Conservation (phyloP, 1,140 invertebrate species). For the Lordiphosa collinella region DNA sequence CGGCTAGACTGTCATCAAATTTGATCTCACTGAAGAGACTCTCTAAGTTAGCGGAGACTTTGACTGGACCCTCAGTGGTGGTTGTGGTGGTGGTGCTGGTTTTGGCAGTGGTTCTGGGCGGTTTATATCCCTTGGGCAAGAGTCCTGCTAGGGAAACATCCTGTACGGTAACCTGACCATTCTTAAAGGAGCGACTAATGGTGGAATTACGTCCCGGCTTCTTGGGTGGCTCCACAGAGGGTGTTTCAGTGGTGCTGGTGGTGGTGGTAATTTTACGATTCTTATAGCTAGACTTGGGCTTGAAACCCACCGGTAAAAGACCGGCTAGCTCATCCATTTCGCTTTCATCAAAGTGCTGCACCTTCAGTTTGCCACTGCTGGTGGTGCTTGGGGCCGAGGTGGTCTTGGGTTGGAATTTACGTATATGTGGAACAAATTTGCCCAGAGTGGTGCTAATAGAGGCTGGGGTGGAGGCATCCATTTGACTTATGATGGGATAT, state of each 20-base stretch:
- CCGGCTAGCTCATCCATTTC: conserved; percentile 83
- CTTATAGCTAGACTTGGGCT: conserved; percentile 80
- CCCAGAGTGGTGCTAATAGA: conserved; percentile 44
- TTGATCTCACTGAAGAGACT: conserved; percentile 63
- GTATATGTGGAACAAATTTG: conserved; percentile 65
- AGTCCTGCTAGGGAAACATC: conserved; percentile 81
- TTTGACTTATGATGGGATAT: conserved; percentile 79
- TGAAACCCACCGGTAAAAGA: conserved; percentile 84
- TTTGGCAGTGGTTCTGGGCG: conserved; percentile 80
- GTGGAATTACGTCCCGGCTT: conserved; percentile 72
- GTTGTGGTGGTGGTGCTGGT: conserved; percentile 74
- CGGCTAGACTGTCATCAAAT: conserved; percentile 66
- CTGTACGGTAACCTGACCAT: conserved; percentile 49
- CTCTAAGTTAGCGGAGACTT: conserved; percentile 37
- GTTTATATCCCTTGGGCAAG: conserved; percentile 84
- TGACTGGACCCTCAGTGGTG: conserved; percentile 6
- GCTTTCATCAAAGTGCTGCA: conserved; percentile 85
- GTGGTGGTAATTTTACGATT: conserved; percentile 81
- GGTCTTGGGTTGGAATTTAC: conserved; percentile 81
- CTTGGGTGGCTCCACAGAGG: conserved; percentile 13
- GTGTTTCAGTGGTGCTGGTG: conserved; percentile 69
- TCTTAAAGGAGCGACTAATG: conserved; percentile 77
- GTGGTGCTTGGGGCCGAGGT: conserved; percentile 82
- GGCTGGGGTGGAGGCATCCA: conserved; percentile 52
- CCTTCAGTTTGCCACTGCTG: conserved; percentile 73